Evolutionary conservation across 2,113 vertebrate species (phyloP).

Genomic region (Lichenostomus cassidix): DNA sequence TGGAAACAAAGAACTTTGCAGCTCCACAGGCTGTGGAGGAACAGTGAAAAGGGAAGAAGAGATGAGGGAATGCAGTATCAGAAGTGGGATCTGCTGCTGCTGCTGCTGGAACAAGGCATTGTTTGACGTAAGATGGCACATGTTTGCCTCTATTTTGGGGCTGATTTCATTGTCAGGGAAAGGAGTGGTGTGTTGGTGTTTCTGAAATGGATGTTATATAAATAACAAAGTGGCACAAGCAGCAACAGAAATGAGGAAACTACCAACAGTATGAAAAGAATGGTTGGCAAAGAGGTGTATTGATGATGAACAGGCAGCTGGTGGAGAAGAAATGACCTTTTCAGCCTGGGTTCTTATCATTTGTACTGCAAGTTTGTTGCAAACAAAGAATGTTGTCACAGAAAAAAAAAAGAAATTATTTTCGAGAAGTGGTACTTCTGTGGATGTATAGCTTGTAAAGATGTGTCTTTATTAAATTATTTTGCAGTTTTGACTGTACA

Average conservation of each 20-base stretch:
- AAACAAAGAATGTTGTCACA: neutral
- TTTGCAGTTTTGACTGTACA: conserved; percentile 24
- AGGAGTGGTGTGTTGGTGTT: neutral
- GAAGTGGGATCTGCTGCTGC: neutral
- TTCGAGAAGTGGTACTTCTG: neutral
- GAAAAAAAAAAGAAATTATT: neutral
- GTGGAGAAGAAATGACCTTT: neutral
- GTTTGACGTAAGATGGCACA: neutral
- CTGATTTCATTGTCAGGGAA: neutral
- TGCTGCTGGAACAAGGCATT: neutral
- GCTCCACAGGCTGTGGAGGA: neutral
- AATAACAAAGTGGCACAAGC: conserved; percentile 10
- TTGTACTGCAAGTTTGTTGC: neutral
- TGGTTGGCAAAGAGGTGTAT: neutral
- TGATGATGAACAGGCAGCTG: neutral
- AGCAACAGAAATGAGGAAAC: conserved; percentile 45
- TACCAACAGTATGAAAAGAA: neutral
- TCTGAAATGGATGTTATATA: neutral
- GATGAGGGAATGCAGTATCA: neutral
- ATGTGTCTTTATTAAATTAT: conserved; percentile 59
- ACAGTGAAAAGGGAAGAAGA: neutral
- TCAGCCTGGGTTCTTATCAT: neutral
- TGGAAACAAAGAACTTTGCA: neutral
- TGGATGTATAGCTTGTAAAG: neutral
- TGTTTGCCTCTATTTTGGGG: neutral